These are phyloP conservation scores for Frieseomelitta varia DNA, from an alignment of 1,140 invertebrate genomes.

Conservation along the genomic window DNA sequence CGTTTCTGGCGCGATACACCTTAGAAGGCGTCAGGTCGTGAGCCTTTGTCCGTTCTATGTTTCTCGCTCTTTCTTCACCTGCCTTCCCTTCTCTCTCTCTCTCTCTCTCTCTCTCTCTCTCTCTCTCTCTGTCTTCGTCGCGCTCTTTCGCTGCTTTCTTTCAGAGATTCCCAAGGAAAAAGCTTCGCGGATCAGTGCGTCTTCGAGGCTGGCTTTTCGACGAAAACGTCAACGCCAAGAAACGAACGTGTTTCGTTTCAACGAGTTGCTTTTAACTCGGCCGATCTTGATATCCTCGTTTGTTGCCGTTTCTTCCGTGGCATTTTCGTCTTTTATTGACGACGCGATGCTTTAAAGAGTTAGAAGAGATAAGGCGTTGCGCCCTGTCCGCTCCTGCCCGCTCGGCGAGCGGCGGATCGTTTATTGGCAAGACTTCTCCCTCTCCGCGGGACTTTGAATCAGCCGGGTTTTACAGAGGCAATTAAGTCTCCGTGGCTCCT, in stretches of 20 bases:
- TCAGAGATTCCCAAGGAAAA: constrained; percentile 48
- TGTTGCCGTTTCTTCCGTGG: not conserved
- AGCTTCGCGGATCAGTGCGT: not conserved
- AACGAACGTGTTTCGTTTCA: constrained; percentile 10
- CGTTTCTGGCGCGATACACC: constrained; percentile 72
- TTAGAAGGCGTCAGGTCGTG: constrained; percentile 70
- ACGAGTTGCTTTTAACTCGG: constrained; percentile 3
- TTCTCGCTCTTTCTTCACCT: not conserved
- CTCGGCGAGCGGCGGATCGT: not conserved
- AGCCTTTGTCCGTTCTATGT: constrained; percentile 48
- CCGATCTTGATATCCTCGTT: constrained; percentile 11
- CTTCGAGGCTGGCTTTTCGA: not conserved
- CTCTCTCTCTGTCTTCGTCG: not conserved
- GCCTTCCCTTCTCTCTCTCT: not conserved
- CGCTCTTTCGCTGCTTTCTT: no score
- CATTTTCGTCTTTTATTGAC: constrained; percentile 19
- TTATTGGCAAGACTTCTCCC: not conserved
- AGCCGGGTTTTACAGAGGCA: not conserved
- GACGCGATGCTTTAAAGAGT: not conserved
- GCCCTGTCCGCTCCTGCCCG: not conserved
- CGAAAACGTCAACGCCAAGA: constrained; percentile 5
- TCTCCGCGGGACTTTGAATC: not conserved
- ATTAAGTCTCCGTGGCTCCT: not conserved
- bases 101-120: not conserved
- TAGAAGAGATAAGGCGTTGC: not conserved